Evolutionary conservation across 2,113 vertebrate species (phyloP).

Genomic region (Odontesthes bonariensis): DNA sequence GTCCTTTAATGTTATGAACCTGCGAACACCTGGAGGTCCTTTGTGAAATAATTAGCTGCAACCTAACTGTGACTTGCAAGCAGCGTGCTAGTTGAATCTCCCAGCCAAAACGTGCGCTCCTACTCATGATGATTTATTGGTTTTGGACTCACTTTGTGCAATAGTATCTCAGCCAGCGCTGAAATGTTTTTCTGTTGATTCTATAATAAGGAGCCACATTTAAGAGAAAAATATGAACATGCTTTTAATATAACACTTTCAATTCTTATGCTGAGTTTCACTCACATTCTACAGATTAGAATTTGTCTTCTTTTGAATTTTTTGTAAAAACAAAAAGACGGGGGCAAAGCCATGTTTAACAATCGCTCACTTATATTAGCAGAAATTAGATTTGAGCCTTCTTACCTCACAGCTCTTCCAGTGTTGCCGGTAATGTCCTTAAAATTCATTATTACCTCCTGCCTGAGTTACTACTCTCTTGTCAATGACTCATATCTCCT

Average conservation of each 20-base stretch:
- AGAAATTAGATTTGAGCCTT: conserved; percentile 4
- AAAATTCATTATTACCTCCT: conserved; percentile 20
- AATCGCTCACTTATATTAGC: neutral
- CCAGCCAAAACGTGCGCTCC: conserved; percentile 13
- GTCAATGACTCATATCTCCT: conserved; percentile 45
- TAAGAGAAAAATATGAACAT: neutral
- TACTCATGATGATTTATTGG: conserved; percentile 26
- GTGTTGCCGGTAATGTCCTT: conserved; percentile 20
- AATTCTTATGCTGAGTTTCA: conserved; percentile 1
- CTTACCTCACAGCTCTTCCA: conserved; percentile 26
- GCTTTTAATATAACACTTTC: neutral
- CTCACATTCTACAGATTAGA: neutral
- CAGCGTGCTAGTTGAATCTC: conserved; percentile 17
- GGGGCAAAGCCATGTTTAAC: neutral
- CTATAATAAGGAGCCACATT: conserved; percentile 1
- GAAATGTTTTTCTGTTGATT: conserved; percentile 19
- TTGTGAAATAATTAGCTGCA: conserved; percentile 43
- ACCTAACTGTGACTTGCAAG: conserved; percentile 18
- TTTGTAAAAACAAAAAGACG: neutral
- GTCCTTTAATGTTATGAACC: conserved; percentile 35
- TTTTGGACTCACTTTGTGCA: conserved; percentile 25
- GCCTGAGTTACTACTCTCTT: conserved; percentile 15
- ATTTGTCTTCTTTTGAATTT: neutral
- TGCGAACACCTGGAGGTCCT: conserved; percentile 24
- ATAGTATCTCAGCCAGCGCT: conserved; percentile 34